Evolutionary conservation across 2,888 invertebrate species (phyloP), one percentile per base, ranked within the genome.

Genomic region (Brachycybe producta): DNA sequence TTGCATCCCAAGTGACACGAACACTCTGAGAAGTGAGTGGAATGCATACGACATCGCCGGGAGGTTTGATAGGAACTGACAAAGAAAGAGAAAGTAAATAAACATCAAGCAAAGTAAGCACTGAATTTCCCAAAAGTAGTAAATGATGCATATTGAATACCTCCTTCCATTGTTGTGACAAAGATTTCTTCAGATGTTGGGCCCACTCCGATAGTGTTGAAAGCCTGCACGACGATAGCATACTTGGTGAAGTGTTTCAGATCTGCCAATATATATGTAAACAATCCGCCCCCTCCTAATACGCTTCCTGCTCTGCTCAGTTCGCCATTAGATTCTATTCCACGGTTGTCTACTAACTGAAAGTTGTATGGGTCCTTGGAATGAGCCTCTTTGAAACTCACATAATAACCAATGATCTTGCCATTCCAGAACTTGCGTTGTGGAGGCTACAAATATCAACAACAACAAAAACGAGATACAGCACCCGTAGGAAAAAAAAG

Each of bases 1-100:
- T 65, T 3, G 66, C 63, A 3, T 63, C 61, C 68, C 68, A 69
- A 7, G 62, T 57, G n/a, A 68, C 62, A 52, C 62, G 60, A 50
- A 69, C 60, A 35, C 62, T 62, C 48, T 64, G 61, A 1, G 67
- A 65, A 41, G 64, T 63, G 26, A 64, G 57, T 2, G 66, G 58
- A 8, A 59, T 59, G 17, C 66, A 66, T 40, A 61, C 60, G n/a
- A 69, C 65, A 26, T 60, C 61, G 51, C 61, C 60, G 7, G 68
- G 69, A 19, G 65, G 62, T 53, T 65, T 62, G 53, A 65, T 66
- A 26, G 69, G 69, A 21, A 69, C 67, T 68, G 57, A 2, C 57
- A 54, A 35, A 13, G 40, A 40, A 28, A 48, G 13, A 2, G 19
- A 15, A 11, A 26, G 13, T 11, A 26, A 47, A 15, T 15, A 2